Evolutionary conservation across 37 sponge, comb jelly and placozoan genomes (phyloP).

Genomic region (Axinella damicornis): DNA sequence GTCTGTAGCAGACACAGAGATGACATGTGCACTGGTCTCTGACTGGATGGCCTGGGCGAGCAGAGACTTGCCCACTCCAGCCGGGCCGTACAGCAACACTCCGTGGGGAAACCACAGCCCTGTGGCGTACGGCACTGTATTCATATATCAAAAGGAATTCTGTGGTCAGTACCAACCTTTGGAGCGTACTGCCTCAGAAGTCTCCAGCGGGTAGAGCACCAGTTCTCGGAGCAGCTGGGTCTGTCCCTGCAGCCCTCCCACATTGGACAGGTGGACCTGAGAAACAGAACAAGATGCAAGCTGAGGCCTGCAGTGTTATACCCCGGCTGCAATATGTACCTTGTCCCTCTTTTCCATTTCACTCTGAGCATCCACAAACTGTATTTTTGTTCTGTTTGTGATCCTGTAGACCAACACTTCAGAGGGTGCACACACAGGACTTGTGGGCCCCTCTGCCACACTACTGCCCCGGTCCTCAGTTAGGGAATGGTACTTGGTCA

Average conservation of each 20-base stretch:
- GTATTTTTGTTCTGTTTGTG: conserved; percentile 41
- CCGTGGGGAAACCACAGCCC: conserved; percentile 57
- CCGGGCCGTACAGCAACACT: conserved; percentile 66
- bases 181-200: no score
- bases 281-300: no score
- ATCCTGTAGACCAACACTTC: conserved; percentile 26
- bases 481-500: background rate
- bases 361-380: conserved; percentile 2
- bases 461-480: background rate
- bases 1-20: conserved; percentile 16
- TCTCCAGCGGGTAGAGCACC: conserved; percentile 43
- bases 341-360: background rate
- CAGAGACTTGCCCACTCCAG: conserved; percentile 79
- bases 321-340: background rate
- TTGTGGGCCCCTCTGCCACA: background rate
- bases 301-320: no score
- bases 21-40: conserved; percentile 6
- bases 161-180: no score
- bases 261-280: background rate
- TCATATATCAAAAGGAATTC: no score
- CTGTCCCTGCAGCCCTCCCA: conserved; percentile 64
- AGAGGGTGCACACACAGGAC: background rate
- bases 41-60: conserved; percentile 43
- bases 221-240: conserved; percentile 54
- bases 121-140: background rate